phyloP scores from a whole-genome alignment of 2,888 invertebrate genomes.

The Acanthopleura granulata region DNA sequence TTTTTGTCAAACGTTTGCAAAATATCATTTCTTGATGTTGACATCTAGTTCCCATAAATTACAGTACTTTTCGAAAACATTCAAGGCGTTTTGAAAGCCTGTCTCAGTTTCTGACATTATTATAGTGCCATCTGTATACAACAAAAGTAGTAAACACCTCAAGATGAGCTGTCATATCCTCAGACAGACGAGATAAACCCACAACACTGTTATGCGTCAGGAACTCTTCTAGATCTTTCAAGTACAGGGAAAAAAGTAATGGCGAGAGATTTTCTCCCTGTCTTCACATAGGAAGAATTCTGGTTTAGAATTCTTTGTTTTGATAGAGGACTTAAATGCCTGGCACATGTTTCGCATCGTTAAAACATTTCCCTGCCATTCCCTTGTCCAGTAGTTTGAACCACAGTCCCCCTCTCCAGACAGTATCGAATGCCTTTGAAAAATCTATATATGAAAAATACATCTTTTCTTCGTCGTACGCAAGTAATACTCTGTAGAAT shows the following conservation, averaged over 20 bases:
- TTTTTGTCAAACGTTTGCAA: conserved; percentile 17
- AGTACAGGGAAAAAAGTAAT: conserved; percentile 1
- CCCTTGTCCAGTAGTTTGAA: background rate
- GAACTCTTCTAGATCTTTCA: conserved; percentile 18
- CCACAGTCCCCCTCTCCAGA: conserved; percentile 16
- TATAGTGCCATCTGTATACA: conserved; percentile 22
- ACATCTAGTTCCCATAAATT: conserved; percentile 19
- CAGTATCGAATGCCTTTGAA: conserved; percentile 15
- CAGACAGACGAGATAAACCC: background rate
- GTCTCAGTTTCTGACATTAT: background rate
- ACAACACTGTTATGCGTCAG: background rate
- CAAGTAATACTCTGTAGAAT: background rate
- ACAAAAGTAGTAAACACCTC: conserved; percentile 9
- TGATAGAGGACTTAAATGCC: background rate
- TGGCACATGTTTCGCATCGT: background rate
- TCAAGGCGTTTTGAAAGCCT: conserved; percentile 21
- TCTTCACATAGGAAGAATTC: background rate
- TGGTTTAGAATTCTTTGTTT: background rate
- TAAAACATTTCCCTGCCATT: background rate
- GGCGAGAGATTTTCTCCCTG: conserved; percentile 2
- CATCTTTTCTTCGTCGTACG: background rate
- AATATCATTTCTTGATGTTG: conserved; percentile 22
- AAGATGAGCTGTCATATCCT: background rate
- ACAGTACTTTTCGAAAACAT: conserved; percentile 18
- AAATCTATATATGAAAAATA: conserved; percentile 11